Percentiles rank a stretch among this genome's conserved stretches.
phyloP scores from a whole-genome alignment of 2,113 vertebrate genomes.

The Cryptotis parvus region DNA sequence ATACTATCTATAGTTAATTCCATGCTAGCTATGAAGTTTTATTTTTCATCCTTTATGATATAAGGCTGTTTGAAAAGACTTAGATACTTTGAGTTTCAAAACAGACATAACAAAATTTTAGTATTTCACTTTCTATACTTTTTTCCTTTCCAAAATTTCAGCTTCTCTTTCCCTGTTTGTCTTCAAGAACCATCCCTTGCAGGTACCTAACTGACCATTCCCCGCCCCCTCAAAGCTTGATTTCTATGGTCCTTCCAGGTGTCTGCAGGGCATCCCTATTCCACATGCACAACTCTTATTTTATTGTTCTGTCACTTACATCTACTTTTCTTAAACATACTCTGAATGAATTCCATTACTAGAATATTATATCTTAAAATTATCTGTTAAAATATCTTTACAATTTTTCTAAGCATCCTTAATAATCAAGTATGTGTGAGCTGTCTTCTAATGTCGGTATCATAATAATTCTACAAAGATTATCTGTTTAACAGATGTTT shows the following conservation, averaged over 20 bases:
- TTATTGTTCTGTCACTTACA: neutral
- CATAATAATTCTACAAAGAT: neutral
- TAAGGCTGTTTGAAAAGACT: neutral
- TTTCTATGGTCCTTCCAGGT: rapidly evolving
- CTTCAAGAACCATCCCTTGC: neutral
- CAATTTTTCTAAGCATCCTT: neutral
- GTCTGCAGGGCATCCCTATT: neutral
- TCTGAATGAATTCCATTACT: neutral
- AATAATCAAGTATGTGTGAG: neutral
- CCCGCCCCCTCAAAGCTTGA: neutral
- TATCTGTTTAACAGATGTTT: conserved; percentile 27
- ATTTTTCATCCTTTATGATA: neutral
- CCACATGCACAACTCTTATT: neutral
- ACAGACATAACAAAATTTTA: neutral
- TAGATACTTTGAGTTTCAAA: neutral
- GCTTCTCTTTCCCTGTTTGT: neutral
- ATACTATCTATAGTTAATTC: neutral
- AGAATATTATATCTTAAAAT: neutral
- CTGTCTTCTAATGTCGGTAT: neutral
- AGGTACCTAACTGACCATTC: neutral
- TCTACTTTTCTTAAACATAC: neutral
- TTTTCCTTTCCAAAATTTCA: neutral
- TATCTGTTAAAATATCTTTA: neutral
- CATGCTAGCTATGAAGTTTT: conserved; percentile 41
- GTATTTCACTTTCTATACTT: neutral